Evolutionary conservation across 1,140 invertebrate species (phyloP).

Genomic region (Pseudomyrmex sp.): DNA sequence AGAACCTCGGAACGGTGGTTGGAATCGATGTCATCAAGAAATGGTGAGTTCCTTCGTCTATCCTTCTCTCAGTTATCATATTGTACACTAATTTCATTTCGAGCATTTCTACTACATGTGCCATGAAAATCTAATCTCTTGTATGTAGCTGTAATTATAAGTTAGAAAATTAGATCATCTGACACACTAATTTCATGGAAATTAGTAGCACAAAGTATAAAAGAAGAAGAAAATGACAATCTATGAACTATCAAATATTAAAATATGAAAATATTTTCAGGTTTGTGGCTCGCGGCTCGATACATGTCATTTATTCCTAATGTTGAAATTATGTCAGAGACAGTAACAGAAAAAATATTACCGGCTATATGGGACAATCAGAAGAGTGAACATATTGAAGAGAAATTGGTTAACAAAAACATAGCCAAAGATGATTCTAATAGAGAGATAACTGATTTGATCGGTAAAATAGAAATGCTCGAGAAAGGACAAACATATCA

Average conservation of each 20-base stretch:
- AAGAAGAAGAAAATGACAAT: slow-evolving; percentile 37
- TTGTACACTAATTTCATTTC: slow-evolving; percentile 53
- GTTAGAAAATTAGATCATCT: slow-evolving; percentile 21
- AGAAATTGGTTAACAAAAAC: background rate
- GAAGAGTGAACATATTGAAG: background rate
- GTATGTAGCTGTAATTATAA: slow-evolving; percentile 35
- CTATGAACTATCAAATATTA: slow-evolving; percentile 36
- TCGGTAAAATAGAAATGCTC: slow-evolving; percentile 73
- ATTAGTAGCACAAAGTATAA: slow-evolving; percentile 51
- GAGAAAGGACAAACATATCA: slow-evolving; percentile 70
- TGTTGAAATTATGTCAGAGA: background rate
- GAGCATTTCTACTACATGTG: slow-evolving; percentile 15
- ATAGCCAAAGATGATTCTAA: background rate
- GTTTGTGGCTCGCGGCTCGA: slow-evolving; percentile 73
- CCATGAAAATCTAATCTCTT: slow-evolving; percentile 44
- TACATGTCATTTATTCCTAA: slow-evolving; percentile 40
- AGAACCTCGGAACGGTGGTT: slow-evolving; percentile 74
- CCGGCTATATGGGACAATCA: background rate
- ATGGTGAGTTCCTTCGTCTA: slow-evolving; percentile 85
- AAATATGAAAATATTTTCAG: slow-evolving; percentile 71
- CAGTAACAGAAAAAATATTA: background rate
- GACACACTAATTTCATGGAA: slow-evolving; percentile 43
- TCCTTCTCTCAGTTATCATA: slow-evolving; percentile 84
- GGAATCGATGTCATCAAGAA: slow-evolving; percentile 71
- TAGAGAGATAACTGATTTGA: slow-evolving; percentile 18